A percentile compares a stretch with the other conserved stretches of the same genome.
These are phyloP conservation scores for Pseudachorutes palmiensis DNA, from an alignment of 1,140 invertebrate species.

Conservation along the genomic window DNA sequence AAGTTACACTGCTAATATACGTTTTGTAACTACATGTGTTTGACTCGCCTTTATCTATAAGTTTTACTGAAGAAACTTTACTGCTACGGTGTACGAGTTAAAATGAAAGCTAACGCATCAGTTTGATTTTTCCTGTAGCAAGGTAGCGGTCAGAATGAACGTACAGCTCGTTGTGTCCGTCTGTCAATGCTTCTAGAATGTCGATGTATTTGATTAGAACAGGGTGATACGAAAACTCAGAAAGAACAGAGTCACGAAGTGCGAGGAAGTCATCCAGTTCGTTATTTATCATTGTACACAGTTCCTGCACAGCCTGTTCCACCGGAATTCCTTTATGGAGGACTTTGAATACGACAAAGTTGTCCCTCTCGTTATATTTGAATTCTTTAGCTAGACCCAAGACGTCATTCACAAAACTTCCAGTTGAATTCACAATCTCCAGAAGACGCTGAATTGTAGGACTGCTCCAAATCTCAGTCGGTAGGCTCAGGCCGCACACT, in stretches of 20 bases:
- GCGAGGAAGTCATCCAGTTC: neutral
- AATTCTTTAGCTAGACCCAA: conserved; percentile 5
- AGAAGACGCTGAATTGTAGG: neutral
- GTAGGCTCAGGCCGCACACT: neutral
- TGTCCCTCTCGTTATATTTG: neutral
- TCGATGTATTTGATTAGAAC: conserved; percentile 1
- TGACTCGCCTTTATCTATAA: too few species aligned
- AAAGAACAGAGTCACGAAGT: neutral
- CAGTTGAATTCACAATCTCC: neutral
- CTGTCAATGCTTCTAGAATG: conserved; percentile 2
- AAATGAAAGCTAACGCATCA: too few species aligned
- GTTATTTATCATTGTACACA: too few species aligned
- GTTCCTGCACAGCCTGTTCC: too few species aligned
- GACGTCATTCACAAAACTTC: conserved; percentile 11
- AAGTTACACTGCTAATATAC: too few species aligned
- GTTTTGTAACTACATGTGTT: too few species aligned
- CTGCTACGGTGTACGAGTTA: too few species aligned
- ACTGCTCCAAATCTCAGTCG: neutral
- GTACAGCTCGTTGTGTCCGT: conserved; percentile 7
- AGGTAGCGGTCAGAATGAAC: neutral
- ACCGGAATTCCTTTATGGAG: too few species aligned
- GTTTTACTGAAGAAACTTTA: too few species aligned
- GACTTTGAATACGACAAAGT: too few species aligned
- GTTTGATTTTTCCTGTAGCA: neutral
- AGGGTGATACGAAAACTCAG: neutral